Conservation (phyloP, 2,888 invertebrate species). For the Eumerus sabulonum region DNA sequence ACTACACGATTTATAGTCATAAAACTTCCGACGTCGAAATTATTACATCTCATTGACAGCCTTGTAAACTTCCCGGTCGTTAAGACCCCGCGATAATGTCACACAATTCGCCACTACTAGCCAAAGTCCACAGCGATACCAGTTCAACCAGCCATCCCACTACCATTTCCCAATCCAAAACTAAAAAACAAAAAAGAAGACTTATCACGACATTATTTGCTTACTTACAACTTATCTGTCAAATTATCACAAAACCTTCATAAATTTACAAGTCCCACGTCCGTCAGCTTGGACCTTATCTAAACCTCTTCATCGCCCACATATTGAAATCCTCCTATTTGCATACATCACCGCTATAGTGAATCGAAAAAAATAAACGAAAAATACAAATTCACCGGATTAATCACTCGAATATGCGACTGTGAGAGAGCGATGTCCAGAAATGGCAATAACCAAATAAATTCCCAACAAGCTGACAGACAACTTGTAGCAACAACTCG, state of each 20-base stretch:
- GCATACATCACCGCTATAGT: not conserved
- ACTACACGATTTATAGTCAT: not conserved
- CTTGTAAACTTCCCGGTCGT: too few relatives aligned
- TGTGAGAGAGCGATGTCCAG: conserved; percentile 16
- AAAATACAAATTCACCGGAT: conserved; percentile 23
- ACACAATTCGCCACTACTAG: too few relatives aligned
- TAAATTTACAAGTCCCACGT: conserved; percentile 60
- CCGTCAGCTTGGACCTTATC: conserved; percentile 23
- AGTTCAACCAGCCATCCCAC: conserved; percentile 22
- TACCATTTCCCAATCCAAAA: conserved; percentile 37
- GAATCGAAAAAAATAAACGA: too few relatives aligned
- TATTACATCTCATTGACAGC: too few relatives aligned
- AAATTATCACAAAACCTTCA: conserved; percentile 58
- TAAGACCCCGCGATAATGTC: too few relatives aligned
- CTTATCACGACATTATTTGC: conserved; percentile 3
- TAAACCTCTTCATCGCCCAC: not conserved
- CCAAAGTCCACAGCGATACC: not conserved
- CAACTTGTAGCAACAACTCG: conserved; percentile 38
- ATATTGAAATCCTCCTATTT: conserved; percentile 38
- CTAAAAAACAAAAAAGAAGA: not conserved
- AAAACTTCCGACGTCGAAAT: too few relatives aligned
- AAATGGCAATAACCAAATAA: conserved; percentile 48
- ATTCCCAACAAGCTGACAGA: conserved; percentile 34
- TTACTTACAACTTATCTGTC: conserved; percentile 52
- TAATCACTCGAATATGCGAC: conserved; percentile 28